Base-by-base conservation (phyloP, 2,113 vertebrate species). In the Pogona vitticeps region DNA sequence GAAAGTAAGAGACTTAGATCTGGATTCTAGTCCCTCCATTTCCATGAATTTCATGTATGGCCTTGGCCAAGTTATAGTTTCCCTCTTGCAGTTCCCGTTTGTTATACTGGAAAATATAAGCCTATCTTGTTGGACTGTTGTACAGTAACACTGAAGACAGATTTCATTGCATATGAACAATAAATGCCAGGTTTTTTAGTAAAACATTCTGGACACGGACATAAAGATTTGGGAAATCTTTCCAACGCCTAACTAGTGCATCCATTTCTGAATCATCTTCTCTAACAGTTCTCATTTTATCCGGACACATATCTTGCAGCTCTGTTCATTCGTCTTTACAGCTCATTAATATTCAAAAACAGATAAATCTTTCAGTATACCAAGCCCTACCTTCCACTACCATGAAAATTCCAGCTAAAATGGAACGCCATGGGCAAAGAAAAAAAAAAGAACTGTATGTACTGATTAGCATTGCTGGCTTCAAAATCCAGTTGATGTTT, bases 281-380 rank as follows among this genome's bases (percentile, higher is more conserved):
- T 33, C 58, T 65, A 28, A 65, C 59, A 76, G 18, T 63, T 65
- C 72, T 76, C 10, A 31, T 75, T 83, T 63, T 63, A n/a, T 28
- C 36, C 38, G 42, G 65, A 21, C 26, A 31, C 68, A 71, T 31
- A 58, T 46, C 73, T 76, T 65, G 58, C 58, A 76, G 18, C 18
- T 61, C 17, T 65, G 72, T 31, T 84, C 72, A 76, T 76, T 76
- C 83, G 65, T 76, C 72, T 36, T n/a, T 84, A 46, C 71, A 42
- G 28, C 59, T 84, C 38, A 76, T 76, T 38, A 84, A 84, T 76
- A 84, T 76, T 84, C 71, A 17, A 65, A 23, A 65, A 38, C 58
- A 76, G 76, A 46, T 63, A 76, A 75, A 84, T 76, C 58, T 76
- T 65, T 76, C 9, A n/a, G 71, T 26, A 40, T 42, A 26, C 82